phyloP scores from a whole-genome alignment of 2,113 vertebrate genomes.

The Salvelinus namaycush region DNA sequence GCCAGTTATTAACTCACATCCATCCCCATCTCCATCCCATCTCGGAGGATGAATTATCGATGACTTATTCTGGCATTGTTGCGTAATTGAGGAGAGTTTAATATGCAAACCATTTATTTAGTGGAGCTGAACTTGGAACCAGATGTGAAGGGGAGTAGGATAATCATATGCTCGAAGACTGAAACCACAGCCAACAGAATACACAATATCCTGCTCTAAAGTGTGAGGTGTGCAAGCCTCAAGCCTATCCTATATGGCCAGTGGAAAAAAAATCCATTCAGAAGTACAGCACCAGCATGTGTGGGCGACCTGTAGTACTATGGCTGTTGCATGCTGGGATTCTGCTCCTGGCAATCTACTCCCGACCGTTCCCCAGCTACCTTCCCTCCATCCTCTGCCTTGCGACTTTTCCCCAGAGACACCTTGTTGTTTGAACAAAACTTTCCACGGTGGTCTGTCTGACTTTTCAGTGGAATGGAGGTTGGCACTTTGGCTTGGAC shows the following conservation, averaged over 20 bases:
- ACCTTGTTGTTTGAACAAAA: constrained; percentile 1
- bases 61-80: constrained; percentile 28
- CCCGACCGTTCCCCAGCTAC: constrained; percentile 31
- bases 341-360: background rate
- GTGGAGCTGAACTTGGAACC: constrained; percentile 8
- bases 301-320: background rate
- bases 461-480: background rate
- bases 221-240: background rate
- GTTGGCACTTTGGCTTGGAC: background rate
- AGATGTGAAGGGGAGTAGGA: constrained; percentile 16
- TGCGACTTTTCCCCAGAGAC: constrained; percentile 44
- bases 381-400: constrained; percentile 24
- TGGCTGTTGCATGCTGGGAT: background rate
- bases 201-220: background rate
- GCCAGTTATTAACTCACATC: background rate
- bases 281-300: background rate
- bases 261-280: background rate
- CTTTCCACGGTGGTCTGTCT: background rate
- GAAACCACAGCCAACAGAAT: background rate
- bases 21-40: constrained; percentile 24
- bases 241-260: background rate
- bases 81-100: constrained; percentile 23
- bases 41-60: constrained; percentile 30
- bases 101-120: constrained; percentile 31
- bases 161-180: constrained; percentile 10